These are phyloP conservation scores for Chorisops tibialis DNA, from an alignment of 2,888 invertebrate species.

Conservation along the genomic window DNA sequence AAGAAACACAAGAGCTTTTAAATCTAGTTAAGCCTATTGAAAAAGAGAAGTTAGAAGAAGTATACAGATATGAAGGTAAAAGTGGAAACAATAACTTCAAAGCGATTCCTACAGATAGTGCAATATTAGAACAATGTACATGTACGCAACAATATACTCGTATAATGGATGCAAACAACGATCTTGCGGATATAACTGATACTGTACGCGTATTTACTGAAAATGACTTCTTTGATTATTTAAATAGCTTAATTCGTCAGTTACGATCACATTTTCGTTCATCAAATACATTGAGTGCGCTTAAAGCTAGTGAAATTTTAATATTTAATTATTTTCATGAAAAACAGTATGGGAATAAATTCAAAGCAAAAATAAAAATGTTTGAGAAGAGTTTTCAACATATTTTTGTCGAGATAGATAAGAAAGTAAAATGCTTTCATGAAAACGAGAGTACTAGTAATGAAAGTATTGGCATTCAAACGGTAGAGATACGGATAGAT, in stretches of 20 bases:
- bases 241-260: neutral
- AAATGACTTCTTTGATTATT: neutral
- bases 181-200: neutral
- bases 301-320: neutral
- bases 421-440: neutral
- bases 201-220: neutral
- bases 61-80: too few species aligned
- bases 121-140: too few species aligned
- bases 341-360: neutral
- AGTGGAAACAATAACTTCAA: too few species aligned
- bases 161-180: neutral
- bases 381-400: neutral
- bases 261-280: neutral
- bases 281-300: neutral
- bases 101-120: too few species aligned
- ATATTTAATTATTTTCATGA: neutral
- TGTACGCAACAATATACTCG: neutral
- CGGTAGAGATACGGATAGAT: too few species aligned
- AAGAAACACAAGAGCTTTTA: conserved; percentile 17
- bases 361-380: neutral
- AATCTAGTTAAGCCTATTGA: neutral
- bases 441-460: neutral
- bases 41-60: neutral
- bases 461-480: conserved; percentile 4
- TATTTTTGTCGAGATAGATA: neutral